Evolutionary conservation across 2,797 vertebrate species (phyloP).

Genomic region (Melanotaenia boesemani): DNA sequence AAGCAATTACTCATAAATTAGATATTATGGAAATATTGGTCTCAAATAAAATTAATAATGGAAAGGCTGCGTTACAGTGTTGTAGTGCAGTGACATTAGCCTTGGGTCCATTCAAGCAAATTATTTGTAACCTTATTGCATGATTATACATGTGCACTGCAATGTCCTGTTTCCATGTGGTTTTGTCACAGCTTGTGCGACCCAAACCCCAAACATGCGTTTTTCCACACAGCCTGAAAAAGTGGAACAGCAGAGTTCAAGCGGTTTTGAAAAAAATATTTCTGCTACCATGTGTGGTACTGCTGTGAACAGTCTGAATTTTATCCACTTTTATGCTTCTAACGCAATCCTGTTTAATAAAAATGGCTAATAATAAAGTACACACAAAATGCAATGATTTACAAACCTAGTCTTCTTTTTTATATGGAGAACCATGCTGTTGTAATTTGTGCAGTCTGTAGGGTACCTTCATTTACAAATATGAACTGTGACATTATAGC

Average conservation of each 20-base stretch:
- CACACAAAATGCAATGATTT: neutral
- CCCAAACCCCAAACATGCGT: slow-evolving; percentile 76
- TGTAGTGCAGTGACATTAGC: slow-evolving; percentile 45
- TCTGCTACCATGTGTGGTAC: slow-evolving; percentile 56
- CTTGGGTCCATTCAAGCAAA: slow-evolving; percentile 58
- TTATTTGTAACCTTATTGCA: slow-evolving; percentile 56
- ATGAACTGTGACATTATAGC: too few relatives aligned
- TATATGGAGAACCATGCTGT: too few relatives aligned
- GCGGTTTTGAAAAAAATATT: slow-evolving; percentile 60
- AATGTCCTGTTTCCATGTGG: slow-evolving; percentile 75
- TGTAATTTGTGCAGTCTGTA: neutral
- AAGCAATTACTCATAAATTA: slow-evolving; percentile 49
- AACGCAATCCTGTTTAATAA: slow-evolving; percentile 11
- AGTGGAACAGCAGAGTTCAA: slow-evolving; percentile 66
- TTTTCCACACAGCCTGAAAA: slow-evolving; percentile 73
- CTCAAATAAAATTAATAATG: slow-evolving; percentile 53
- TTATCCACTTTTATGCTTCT: slow-evolving; percentile 45
- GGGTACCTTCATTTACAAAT: too few relatives aligned
- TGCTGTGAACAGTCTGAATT: slow-evolving; percentile 46
- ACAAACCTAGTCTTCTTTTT: neutral
- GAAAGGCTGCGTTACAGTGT: slow-evolving; percentile 50
- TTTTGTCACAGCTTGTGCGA: slow-evolving; percentile 75
- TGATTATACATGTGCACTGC: slow-evolving; percentile 74
- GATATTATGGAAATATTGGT: slow-evolving; percentile 51
- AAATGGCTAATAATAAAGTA: neutral